These are phyloP conservation scores for Castor canadensis DNA, from an alignment of 2,113 vertebrate genomes.

Conservation along the genomic window DNA sequence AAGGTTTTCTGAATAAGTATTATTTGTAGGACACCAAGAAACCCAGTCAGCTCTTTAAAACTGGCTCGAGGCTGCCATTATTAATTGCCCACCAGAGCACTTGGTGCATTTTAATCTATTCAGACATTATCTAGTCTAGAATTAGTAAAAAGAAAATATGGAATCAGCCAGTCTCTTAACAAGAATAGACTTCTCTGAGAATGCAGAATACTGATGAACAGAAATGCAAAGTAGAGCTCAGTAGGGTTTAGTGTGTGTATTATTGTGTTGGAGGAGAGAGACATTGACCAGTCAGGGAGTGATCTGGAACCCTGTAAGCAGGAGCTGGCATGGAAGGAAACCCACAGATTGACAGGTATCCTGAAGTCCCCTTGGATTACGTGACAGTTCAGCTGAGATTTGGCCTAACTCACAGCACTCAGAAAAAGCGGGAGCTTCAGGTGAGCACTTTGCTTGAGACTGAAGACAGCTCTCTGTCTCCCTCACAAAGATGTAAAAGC, in stretches of 20 bases:
- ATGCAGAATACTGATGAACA: neutral
- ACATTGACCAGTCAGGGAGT: neutral
- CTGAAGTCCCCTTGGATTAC: neutral
- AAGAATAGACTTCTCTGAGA: constrained; percentile 10
- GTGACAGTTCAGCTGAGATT: neutral
- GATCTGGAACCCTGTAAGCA: neutral
- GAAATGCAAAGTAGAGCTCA: neutral
- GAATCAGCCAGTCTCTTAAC: neutral
- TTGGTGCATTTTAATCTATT: constrained; percentile 22
- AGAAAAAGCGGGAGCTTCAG: neutral
- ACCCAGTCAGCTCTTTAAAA: neutral
- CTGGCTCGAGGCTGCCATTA: neutral
- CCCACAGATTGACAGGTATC: neutral
- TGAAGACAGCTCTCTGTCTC: neutral
- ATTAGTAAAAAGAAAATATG: neutral
- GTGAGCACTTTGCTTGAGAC: neutral
- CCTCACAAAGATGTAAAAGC: neutral
- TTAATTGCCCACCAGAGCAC: neutral
- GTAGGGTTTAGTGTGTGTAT: neutral
- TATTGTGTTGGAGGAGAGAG: neutral
- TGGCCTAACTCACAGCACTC: neutral
- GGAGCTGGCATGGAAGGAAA: neutral
- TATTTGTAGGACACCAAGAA: neutral
- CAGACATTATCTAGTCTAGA: constrained; percentile 15
- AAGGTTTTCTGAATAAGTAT: neutral